Percentiles rank a stretch among this genome's conserved stretches.
phyloP scores from a whole-genome alignment of 1,140 invertebrate species.

The Schlechtendalia chinensis region DNA sequence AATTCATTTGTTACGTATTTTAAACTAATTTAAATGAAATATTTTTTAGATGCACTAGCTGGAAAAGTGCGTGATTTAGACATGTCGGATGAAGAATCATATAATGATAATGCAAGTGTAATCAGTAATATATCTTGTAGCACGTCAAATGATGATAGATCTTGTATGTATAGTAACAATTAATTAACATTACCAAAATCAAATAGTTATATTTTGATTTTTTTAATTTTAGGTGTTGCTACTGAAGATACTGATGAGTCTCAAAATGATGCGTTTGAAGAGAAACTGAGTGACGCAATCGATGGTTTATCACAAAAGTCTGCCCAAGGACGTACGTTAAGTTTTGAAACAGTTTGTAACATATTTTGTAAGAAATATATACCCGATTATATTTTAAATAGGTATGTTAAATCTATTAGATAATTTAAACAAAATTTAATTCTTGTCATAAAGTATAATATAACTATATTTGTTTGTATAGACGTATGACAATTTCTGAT shows the following conservation, averaged over 20 bases:
- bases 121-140: slow-evolving; percentile 67
- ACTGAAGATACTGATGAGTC: slow-evolving; percentile 62
- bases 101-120: slow-evolving; percentile 69
- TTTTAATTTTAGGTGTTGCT: slow-evolving; percentile 50
- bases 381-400: slow-evolving; percentile 72
- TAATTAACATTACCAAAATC: background rate
- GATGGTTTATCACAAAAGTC: slow-evolving; percentile 84
- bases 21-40: background rate
- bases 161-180: slow-evolving; percentile 18
- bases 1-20: too few species aligned
- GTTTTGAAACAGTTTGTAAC: slow-evolving; percentile 70
- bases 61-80: slow-evolving; percentile 49
- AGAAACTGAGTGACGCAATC: slow-evolving; percentile 80
- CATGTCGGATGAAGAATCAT: slow-evolving; percentile 69
- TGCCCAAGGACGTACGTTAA: slow-evolving; percentile 72
- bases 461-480: slow-evolving; percentile 53
- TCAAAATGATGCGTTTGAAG: slow-evolving; percentile 78
- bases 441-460: background rate
- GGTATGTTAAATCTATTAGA: slow-evolving; percentile 54
- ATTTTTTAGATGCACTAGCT: slow-evolving; percentile 33
- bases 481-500: slow-evolving; percentile 78
- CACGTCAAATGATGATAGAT: slow-evolving; percentile 63
- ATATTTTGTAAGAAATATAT: slow-evolving; percentile 78
- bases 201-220: slow-evolving; percentile 9
- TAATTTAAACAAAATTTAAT: background rate